phyloP scores from a whole-genome alignment of 1,140 invertebrate genomes.

The Anastrepha obliqua region DNA sequence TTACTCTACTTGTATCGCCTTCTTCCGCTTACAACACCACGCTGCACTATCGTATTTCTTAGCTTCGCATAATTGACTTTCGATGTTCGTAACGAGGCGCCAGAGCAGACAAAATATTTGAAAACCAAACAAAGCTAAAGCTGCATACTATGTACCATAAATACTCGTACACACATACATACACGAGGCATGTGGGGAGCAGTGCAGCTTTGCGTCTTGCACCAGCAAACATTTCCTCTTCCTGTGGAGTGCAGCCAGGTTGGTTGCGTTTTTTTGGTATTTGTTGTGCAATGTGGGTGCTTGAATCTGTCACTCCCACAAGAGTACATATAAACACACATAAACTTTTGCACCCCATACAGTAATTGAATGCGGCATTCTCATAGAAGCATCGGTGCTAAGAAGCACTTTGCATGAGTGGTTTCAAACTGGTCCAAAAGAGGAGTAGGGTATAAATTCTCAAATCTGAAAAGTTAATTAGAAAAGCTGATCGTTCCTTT shows the following conservation, averaged over 20 bases:
- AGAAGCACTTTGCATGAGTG: too few species aligned
- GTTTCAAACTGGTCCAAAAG: too few species aligned
- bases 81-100: neutral
- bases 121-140: neutral
- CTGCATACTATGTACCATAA: neutral
- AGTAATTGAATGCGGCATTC: too few species aligned
- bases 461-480: too few species aligned
- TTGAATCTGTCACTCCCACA: neutral
- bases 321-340: too few species aligned
- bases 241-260: neutral
- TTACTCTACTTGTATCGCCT: neutral
- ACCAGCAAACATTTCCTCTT: neutral
- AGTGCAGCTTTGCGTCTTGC: neutral
- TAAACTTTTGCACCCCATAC: too few species aligned
- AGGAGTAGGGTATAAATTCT: too few species aligned
- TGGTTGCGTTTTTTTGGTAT: too few species aligned
- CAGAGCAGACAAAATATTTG: constrained; percentile 8
- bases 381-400: too few species aligned
- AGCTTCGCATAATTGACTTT: constrained; percentile 30
- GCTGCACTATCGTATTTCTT: neutral
- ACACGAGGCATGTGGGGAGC: neutral
- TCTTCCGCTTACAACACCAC: neutral
- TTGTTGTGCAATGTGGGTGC: neutral
- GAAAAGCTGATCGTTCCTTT: too few species aligned
- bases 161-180: neutral